Conservation (phyloP, 2,797 vertebrate species). For the Falco biarmicus region DNA sequence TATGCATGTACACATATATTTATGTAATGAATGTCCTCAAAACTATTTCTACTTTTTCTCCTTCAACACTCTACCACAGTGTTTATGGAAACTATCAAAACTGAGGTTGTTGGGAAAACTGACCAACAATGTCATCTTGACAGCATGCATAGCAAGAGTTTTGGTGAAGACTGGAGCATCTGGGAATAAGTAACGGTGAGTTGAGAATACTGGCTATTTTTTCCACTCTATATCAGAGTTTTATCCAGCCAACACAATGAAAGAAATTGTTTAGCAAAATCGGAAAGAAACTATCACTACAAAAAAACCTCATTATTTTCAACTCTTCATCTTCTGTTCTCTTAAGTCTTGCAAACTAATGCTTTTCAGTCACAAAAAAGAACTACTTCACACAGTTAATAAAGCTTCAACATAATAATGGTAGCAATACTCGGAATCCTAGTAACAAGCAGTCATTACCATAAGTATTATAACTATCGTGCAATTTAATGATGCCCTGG, state of each 20-base stretch:
- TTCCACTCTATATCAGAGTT: background rate
- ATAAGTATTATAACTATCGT: background rate
- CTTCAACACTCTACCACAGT: background rate
- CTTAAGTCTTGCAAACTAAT: background rate
- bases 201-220: background rate
- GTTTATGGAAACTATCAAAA: background rate
- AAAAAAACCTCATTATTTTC: background rate
- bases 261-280: background rate
- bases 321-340: background rate
- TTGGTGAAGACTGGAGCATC: background rate
- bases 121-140: background rate
- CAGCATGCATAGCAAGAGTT: background rate
- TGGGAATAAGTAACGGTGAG: background rate
- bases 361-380: background rate
- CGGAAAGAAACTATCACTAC: background rate
- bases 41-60: background rate
- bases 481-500: background rate
- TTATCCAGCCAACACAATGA: background rate
- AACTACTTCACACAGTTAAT: background rate
- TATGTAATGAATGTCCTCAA: background rate
- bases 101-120: background rate
- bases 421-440: background rate
- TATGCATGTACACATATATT: rapidly evolving
- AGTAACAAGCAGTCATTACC: background rate
- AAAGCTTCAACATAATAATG: background rate